A percentile compares a stretch with the other conserved stretches of the same genome.
Conservation (phyloP, 2,797 vertebrate genomes). For the Periparus ater region DNA sequence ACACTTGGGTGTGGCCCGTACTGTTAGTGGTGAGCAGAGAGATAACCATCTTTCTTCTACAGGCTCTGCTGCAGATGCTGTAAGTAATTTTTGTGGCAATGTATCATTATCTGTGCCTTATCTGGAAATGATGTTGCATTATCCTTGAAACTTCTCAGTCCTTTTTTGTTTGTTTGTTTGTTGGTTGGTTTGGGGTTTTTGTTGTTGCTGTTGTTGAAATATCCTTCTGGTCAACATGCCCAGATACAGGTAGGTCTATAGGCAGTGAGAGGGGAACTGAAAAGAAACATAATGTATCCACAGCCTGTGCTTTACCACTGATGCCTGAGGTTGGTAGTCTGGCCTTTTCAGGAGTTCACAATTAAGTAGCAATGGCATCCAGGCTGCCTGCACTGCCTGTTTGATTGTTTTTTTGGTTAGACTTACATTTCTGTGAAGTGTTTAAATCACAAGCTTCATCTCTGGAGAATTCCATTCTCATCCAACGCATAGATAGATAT, state of each 20-base stretch:
- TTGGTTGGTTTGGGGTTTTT: too few relatives aligned
- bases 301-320: not conserved
- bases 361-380: not conserved
- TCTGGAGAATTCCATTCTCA: not conserved
- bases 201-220: not conserved
- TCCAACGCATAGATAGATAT: not conserved
- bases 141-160: not conserved
- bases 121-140: not conserved
- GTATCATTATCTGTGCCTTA: not conserved
- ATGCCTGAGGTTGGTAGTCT: not conserved
- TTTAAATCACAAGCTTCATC: not conserved
- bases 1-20: fast-evolving
- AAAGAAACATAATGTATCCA: not conserved
- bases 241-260: not conserved
- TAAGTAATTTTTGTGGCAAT: not conserved
- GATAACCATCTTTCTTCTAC: not conserved
- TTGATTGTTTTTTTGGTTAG: not conserved
- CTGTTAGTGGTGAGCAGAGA: not conserved
- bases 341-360: not conserved
- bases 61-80: not conserved
- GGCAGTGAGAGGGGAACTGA: not conserved
- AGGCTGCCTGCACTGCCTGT: not conserved
- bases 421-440: not conserved
- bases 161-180: not conserved
- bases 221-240: not conserved